Evolutionary conservation across 92 coral and sea anemone species (phyloP), one percentile per base, ranked within the genome.

Genomic region (Epizoanthus illoricatus): DNA sequence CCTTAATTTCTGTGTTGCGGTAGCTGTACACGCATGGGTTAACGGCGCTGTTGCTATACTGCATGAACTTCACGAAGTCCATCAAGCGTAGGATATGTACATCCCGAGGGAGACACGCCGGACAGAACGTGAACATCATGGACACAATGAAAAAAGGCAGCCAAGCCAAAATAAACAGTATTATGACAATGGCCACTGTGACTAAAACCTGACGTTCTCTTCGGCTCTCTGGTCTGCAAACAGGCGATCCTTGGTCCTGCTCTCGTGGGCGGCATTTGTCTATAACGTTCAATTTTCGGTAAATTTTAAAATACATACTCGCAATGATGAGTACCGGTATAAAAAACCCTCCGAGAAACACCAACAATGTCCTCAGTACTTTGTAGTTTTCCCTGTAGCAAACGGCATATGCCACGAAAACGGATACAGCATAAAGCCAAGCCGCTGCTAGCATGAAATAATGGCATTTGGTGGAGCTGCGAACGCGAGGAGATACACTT

Each of bases 31-130:
- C 88, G 61, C 84, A 81, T 7, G 97, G 97, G 75, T 92, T 92
- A 4, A 92, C 86, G 16, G 85, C 94, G 65, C 97, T 92, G 88
- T 90, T 92, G 20, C 84, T 81, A 60, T 92, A 92, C 43, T 92
- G 97, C 94, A 92, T 92, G 86, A 90, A 90, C 69, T 92, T 92
- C 3, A 92, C 87, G 74, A 92, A 85, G 86, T 92, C 97, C 80
- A 92, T 66, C 70, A 92, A 85, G 9, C 88, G 84, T 4, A 58
- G 58, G 20, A 90, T 81, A 9, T 81, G 69, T 8, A 52, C 42
- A 5, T 75, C 93, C 2, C 52, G 28, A 4, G 90, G 93, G 10
- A 90, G 82, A 40, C 86, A 70, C 10, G 84, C 62, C 10, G 69
- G 84, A 28, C 74, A 59, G 68, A 85, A 90, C 4, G 90, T 80